A percentile compares a stretch with the other conserved stretches of the same genome.
phyloP scores from a whole-genome alignment of 1,140 invertebrate species.

The Drosophila lacertosa region DNA sequence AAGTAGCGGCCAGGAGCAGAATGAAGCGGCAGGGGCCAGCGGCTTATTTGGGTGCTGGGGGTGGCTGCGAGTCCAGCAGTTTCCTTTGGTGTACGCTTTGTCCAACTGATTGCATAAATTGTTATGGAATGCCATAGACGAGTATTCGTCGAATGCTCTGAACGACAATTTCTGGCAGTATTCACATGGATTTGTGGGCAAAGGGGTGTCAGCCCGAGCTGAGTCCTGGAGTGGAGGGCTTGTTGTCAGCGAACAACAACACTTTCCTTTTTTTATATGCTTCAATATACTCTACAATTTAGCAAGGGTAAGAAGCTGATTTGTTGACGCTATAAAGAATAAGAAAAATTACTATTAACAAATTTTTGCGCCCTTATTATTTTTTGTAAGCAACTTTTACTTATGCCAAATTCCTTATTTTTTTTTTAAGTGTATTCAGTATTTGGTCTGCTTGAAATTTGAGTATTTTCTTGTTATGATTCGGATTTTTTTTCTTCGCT shows the following conservation, averaged over 20 bases:
- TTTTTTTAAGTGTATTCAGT: slow-evolving; percentile 21
- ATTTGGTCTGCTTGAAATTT: background rate
- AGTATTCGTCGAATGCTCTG: slow-evolving; percentile 20
- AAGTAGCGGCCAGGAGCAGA: slow-evolving; percentile 47
- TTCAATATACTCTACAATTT: background rate
- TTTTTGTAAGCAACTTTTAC: no score
- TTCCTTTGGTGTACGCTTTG: slow-evolving; percentile 46
- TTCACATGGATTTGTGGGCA: slow-evolving; percentile 21
- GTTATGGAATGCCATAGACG: slow-evolving; percentile 70
- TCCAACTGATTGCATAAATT: slow-evolving; percentile 81
- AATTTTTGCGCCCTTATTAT: no score
- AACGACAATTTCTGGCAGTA: slow-evolving; percentile 23
- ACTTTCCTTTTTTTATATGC: slow-evolving; percentile 38
- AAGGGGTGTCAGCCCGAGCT: background rate
- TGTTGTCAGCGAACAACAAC: slow-evolving; percentile 24
- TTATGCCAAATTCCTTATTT: background rate
- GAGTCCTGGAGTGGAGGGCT: slow-evolving; percentile 7
- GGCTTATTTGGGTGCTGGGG: background rate
- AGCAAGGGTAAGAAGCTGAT: background rate
- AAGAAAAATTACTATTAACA: no score
- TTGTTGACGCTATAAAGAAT: no score
- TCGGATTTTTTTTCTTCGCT: slow-evolving; percentile 50
- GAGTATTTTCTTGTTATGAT: slow-evolving; percentile 25
- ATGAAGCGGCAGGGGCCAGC: background rate
- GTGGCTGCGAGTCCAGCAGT: slow-evolving; percentile 40